phyloP scores from a whole-genome alignment of 1,140 invertebrate species.

The Stenopsyche tienmushanensis region DNA sequence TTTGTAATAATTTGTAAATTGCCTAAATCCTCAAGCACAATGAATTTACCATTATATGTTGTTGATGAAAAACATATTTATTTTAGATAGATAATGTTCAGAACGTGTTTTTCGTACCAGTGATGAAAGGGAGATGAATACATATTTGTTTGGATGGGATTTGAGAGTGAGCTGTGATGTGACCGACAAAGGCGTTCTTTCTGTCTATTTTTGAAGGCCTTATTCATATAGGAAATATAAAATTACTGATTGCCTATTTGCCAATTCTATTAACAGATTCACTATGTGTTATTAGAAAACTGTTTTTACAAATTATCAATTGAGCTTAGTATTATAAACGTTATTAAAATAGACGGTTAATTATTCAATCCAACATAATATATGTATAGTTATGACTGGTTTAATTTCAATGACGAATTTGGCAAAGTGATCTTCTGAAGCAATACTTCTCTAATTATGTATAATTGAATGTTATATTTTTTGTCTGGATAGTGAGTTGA shows the following conservation, averaged over 20 bases:
- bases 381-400: slow-evolving; percentile 10
- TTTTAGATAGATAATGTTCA: slow-evolving; percentile 43
- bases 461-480: slow-evolving; percentile 22
- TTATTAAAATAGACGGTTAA: slow-evolving; percentile 33
- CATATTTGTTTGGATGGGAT: slow-evolving; percentile 10
- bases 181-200: slow-evolving; percentile 36
- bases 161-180: background rate
- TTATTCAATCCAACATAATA: slow-evolving; percentile 30
- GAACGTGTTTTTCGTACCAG: slow-evolving; percentile 38
- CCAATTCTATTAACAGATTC: slow-evolving; percentile 41
- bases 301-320: slow-evolving; percentile 43
- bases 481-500: slow-evolving; percentile 6
- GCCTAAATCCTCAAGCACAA: slow-evolving; percentile 43
- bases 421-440: slow-evolving; percentile 35
- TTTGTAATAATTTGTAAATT: slow-evolving; percentile 43
- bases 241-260: slow-evolving; percentile 42
- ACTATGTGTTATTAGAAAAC: slow-evolving; percentile 37
- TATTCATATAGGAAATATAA: slow-evolving; percentile 41
- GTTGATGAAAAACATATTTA: slow-evolving; percentile 42
- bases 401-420: slow-evolving; percentile 36
- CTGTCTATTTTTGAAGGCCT: slow-evolving; percentile 42
- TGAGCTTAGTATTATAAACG: slow-evolving; percentile 42
- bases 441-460: slow-evolving; percentile 23
- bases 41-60: slow-evolving; percentile 43
- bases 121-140: slow-evolving; percentile 10